phyloP scores from a whole-genome alignment of 1,140 invertebrate species.

The Yoshiicerus persimilis region DNA sequence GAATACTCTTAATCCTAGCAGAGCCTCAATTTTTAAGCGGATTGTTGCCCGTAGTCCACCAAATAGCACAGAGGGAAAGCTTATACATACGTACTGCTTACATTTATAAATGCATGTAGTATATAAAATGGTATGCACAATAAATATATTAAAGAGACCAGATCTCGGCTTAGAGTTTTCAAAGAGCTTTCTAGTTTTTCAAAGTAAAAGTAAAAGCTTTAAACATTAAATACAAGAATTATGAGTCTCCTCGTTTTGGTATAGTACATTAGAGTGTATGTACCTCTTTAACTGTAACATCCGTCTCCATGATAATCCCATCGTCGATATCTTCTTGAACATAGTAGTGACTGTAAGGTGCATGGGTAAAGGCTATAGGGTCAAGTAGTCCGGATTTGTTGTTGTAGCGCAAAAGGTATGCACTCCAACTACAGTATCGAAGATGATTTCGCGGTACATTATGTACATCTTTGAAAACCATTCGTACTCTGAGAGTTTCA shows the following conservation, averaged over 20 bases:
- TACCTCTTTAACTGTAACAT: constrained; percentile 75
- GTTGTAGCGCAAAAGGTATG: constrained; percentile 64
- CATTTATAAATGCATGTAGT: no score
- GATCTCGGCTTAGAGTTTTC: not conserved
- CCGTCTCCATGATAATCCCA: constrained; percentile 80
- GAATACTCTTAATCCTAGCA: not conserved
- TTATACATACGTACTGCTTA: no score
- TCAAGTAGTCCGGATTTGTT: constrained; percentile 59
- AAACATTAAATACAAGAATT: not conserved
- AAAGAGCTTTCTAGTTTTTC: not conserved
- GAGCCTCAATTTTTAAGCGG: not conserved
- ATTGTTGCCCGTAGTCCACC: not conserved
- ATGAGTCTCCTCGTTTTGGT: not conserved
- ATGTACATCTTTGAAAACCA: constrained; percentile 82
- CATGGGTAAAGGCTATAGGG: constrained; percentile 67
- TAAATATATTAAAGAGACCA: not conserved
- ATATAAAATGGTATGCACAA: no score
- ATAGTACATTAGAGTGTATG: constrained; percentile 36
- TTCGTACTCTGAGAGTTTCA: constrained; percentile 72
- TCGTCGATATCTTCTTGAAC: constrained; percentile 79
- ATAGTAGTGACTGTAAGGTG: constrained; percentile 80
- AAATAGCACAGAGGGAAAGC: no score
- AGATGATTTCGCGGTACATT: constrained; percentile 81
- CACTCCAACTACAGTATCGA: constrained; percentile 78
- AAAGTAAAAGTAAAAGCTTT: not conserved